Conservation (phyloP, 2,797 vertebrate genomes). For the Brotula barbata region DNA sequence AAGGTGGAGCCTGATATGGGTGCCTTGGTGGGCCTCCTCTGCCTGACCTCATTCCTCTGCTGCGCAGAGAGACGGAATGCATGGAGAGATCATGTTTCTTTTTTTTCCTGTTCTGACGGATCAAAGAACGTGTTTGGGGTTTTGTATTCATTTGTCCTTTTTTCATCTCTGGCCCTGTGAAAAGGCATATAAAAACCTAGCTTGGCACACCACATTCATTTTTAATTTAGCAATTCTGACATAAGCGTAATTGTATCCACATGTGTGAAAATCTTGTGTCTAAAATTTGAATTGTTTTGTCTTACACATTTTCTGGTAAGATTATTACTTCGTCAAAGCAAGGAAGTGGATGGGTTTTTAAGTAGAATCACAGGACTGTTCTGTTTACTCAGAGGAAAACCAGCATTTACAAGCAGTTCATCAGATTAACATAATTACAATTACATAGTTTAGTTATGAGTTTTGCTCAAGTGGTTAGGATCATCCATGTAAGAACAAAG, state of each 20-base stretch:
- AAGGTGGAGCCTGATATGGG: slow-evolving; percentile 50
- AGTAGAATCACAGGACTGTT: slow-evolving; percentile 8
- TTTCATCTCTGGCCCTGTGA: slow-evolving; percentile 24
- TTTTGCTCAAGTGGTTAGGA: not conserved
- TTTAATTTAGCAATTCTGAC: slow-evolving; percentile 43
- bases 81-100: slow-evolving; percentile 67
- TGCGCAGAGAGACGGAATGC: slow-evolving; percentile 52
- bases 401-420: too few relatives aligned
- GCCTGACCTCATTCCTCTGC: slow-evolving; percentile 61
- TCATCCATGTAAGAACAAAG: too few relatives aligned
- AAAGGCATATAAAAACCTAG: slow-evolving; percentile 47
- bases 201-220: slow-evolving; percentile 52
- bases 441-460: not conserved
- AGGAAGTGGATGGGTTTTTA: slow-evolving; percentile 10
- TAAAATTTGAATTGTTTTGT: slow-evolving; percentile 18
- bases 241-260: slow-evolving; percentile 39
- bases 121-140: slow-evolving; percentile 70
- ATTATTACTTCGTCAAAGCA: slow-evolving; percentile 37
- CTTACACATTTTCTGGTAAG: slow-evolving; percentile 16
- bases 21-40: slow-evolving; percentile 53
- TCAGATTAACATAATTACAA: too few relatives aligned
- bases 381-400: not conserved
- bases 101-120: slow-evolving; percentile 63
- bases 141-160: slow-evolving; percentile 44
- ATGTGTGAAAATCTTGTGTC: slow-evolving; percentile 39